These are phyloP conservation scores for Epizoanthus scotinus DNA, from an alignment of 92 coral and sea anemone species.

Conservation along the genomic window DNA sequence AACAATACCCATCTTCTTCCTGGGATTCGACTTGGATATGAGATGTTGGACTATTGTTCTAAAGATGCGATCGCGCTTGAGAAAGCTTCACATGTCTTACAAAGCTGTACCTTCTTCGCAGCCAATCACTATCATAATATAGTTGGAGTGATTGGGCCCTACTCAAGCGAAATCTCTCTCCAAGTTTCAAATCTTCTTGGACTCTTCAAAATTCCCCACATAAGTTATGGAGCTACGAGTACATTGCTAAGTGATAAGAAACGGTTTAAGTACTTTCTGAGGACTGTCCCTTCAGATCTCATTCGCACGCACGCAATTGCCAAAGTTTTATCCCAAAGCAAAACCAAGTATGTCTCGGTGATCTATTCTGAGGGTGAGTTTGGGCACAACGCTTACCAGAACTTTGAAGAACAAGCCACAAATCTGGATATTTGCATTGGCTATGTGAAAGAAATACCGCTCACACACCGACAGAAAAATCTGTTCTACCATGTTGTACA, in stretches of 20 bases:
- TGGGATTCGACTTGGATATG: slow-evolving; percentile 46
- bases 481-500: slow-evolving; percentile 25
- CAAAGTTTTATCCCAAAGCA: slow-evolving; percentile 38
- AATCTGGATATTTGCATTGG: slow-evolving; percentile 48
- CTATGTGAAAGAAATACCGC: slow-evolving; percentile 43
- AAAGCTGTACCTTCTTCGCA: not conserved
- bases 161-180: slow-evolving; percentile 55
- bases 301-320: slow-evolving; percentile 54
- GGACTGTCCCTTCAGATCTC: slow-evolving; percentile 68
- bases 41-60: slow-evolving; percentile 53
- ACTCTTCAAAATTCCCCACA: slow-evolving; percentile 64
- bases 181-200: slow-evolving; percentile 69
- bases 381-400: slow-evolving; percentile 58
- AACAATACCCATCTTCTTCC: slow-evolving; percentile 36
- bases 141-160: slow-evolving; percentile 63
- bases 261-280: slow-evolving; percentile 52
- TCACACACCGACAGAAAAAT: slow-evolving; percentile 29
- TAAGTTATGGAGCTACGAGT: slow-evolving; percentile 71
- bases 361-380: slow-evolving; percentile 69
- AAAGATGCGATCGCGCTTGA: slow-evolving; percentile 52
- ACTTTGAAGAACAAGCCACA: slow-evolving; percentile 45
- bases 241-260: slow-evolving; percentile 64
- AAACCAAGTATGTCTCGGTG: slow-evolving; percentile 60
- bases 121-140: slow-evolving; percentile 3
- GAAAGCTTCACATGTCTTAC: slow-evolving; percentile 35